A percentile compares a stretch with the other conserved stretches of the same genome.
These are phyloP conservation scores for Scolanthus callimorphus DNA, from an alignment of 92 coral and sea anemone species.

Conservation along the genomic window DNA sequence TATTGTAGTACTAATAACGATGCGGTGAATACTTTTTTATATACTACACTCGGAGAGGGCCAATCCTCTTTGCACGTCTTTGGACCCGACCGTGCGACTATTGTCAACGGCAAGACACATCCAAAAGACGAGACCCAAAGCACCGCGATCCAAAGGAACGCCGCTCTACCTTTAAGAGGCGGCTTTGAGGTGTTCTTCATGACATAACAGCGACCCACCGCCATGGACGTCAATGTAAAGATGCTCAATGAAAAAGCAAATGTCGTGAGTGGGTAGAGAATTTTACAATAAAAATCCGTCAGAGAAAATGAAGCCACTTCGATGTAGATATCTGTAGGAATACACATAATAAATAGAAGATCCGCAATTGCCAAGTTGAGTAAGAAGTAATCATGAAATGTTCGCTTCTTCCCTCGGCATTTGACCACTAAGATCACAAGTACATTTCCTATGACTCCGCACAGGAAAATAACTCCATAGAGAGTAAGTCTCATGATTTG, in stretches of 20 bases:
- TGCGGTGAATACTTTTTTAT: slow-evolving; percentile 65
- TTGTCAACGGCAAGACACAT: slow-evolving; percentile 56
- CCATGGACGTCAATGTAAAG: slow-evolving; percentile 50
- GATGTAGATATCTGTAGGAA: slow-evolving; percentile 39
- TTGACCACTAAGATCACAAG: slow-evolving; percentile 42
- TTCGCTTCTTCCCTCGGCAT: slow-evolving; percentile 41
- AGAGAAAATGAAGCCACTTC: slow-evolving; percentile 31
- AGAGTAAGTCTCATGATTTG: slow-evolving; percentile 22
- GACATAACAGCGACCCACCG: slow-evolving; percentile 42
- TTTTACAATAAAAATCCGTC: slow-evolving; percentile 28
- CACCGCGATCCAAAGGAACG: slow-evolving; percentile 37
- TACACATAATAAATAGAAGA: slow-evolving; percentile 28
- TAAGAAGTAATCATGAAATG: slow-evolving; percentile 41
- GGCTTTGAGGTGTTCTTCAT: slow-evolving; percentile 52
- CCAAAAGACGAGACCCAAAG: slow-evolving; percentile 56
- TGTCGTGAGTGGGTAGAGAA: slow-evolving; percentile 39
- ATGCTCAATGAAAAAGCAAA: slow-evolving; percentile 33
- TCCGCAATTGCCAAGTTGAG: slow-evolving; percentile 50
- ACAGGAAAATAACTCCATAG: slow-evolving; percentile 37
- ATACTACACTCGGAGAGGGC: slow-evolving; percentile 32
- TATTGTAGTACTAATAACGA: slow-evolving; percentile 71
- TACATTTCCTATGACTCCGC: slow-evolving; percentile 40
- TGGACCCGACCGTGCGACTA: slow-evolving; percentile 42
- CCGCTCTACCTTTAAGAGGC: slow-evolving; percentile 43
- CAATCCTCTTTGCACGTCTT: slow-evolving; percentile 67